Evolutionary conservation across 2,113 vertebrate species (phyloP).

Genomic region (Girardinichthys multiradiatus): DNA sequence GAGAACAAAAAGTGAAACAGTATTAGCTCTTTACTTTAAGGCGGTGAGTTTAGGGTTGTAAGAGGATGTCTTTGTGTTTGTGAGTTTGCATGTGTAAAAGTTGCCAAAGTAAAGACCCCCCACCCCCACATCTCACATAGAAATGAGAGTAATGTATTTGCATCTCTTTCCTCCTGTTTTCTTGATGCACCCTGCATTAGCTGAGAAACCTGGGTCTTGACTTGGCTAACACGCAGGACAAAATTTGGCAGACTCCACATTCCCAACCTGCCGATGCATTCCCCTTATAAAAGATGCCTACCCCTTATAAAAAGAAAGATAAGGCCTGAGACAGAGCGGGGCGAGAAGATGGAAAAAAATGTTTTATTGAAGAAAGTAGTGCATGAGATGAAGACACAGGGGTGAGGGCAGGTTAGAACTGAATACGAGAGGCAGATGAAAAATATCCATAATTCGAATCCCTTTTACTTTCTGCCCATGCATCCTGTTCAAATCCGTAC

Average conservation of each 20-base stretch:
- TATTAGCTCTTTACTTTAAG: constrained; percentile 21
- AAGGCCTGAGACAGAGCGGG: constrained; percentile 19
- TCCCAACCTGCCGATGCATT: background rate
- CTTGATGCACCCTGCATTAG: constrained; percentile 34
- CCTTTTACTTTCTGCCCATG: background rate
- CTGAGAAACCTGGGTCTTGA: constrained; percentile 49
- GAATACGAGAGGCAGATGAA: constrained; percentile 25
- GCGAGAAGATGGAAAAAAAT: background rate
- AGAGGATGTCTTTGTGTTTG: background rate
- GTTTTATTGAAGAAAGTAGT: constrained; percentile 38
- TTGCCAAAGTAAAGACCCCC: constrained; percentile 24
- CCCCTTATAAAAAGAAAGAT: constrained; percentile 27
- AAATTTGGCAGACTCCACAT: constrained; percentile 53
- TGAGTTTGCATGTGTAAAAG: constrained; percentile 12
- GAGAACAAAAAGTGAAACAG: constrained; percentile 49
- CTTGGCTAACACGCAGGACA: constrained; percentile 40
- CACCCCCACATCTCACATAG: constrained; percentile 41
- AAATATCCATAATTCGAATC: constrained; percentile 12
- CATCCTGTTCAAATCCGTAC: background rate
- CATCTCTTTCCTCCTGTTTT: constrained; percentile 19
- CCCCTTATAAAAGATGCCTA: background rate
- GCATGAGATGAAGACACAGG: constrained; percentile 21
- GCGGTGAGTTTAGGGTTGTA: constrained; percentile 22
- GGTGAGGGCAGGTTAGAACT: constrained; percentile 19
- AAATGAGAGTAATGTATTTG: constrained; percentile 54